These are phyloP conservation scores for Orchesellides sinensis DNA, from an alignment of 2,888 invertebrate genomes.

Conservation along the genomic window DNA sequence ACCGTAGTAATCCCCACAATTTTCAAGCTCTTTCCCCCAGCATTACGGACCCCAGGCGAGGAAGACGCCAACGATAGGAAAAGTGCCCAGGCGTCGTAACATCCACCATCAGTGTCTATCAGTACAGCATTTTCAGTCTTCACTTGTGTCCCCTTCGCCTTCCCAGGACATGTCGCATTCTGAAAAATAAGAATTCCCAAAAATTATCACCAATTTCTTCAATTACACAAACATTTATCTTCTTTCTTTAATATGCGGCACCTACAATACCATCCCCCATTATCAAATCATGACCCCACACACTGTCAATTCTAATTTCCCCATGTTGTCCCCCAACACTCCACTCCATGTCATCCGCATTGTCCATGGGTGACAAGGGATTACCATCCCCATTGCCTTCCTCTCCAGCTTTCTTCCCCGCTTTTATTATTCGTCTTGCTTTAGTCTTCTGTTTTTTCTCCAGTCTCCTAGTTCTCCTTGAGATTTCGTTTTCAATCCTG, in stretches of 20 bases:
- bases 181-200: too few relatives aligned
- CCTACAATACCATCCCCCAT: too few relatives aligned
- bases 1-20: conserved; percentile 86
- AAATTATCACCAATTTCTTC: too few relatives aligned
- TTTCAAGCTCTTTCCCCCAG: conserved; percentile 78
- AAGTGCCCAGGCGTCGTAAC: conserved; percentile 81
- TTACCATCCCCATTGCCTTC: background rate
- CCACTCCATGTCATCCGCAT: background rate
- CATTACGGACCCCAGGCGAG: conserved; percentile 76
- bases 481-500: conserved; percentile 38
- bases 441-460: conserved; percentile 9
- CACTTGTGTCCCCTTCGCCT: too few relatives aligned
- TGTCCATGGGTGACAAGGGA: background rate
- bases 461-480: conserved; percentile 22
- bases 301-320: conserved; percentile 11
- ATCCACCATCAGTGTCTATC: conserved; percentile 72
- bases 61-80: conserved; percentile 78
- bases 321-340: background rate
- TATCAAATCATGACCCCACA: background rate
- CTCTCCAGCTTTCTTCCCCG: background rate
- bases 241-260: too few relatives aligned
- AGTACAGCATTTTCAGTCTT: conserved; percentile 50
- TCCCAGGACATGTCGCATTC: too few relatives aligned
- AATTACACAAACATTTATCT: too few relatives aligned
- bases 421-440: background rate